Percentiles rank a stretch among this genome's conserved stretches.
Conservation (phyloP, 2,113 vertebrate genomes). For the Sterrhoptilus dennistouni region DNA sequence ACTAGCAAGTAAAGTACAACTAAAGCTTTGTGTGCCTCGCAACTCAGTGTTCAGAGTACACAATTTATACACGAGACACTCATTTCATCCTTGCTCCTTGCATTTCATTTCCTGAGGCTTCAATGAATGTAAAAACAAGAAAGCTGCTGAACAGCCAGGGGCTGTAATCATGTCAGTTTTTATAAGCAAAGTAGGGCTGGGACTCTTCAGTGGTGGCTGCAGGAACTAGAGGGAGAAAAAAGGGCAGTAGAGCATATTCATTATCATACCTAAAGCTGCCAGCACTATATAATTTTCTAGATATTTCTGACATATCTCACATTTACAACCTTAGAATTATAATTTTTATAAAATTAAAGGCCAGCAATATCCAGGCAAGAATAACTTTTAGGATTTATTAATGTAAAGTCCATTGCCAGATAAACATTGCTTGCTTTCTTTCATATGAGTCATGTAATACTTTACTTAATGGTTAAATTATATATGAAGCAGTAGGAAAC, state of each 20-base stretch:
- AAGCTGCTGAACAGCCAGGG: background rate
- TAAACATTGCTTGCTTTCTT: background rate
- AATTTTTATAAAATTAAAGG: background rate
- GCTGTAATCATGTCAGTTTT: slow-evolving; percentile 32
- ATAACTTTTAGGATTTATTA: background rate
- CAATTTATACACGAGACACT: background rate
- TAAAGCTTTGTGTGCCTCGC: background rate
- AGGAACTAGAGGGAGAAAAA: slow-evolving; percentile 8
- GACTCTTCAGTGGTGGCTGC: background rate
- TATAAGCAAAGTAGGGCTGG: background rate
- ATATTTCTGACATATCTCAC: background rate
- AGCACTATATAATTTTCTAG: background rate
- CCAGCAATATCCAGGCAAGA: background rate
- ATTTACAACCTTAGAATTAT: background rate
- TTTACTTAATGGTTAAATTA: background rate
- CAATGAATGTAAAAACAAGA: slow-evolving; percentile 2
- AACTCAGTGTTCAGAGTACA: background rate
- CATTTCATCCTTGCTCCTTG: background rate
- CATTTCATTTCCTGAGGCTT: slow-evolving; percentile 12
- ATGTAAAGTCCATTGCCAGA: background rate
- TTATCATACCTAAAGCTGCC: background rate
- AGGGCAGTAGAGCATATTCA: background rate
- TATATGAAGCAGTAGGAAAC: background rate
- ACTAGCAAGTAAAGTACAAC: background rate
- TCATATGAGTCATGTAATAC: background rate